Conservation (phyloP, 2,888 invertebrate genomes). For the Mycalesis mineus region DNA sequence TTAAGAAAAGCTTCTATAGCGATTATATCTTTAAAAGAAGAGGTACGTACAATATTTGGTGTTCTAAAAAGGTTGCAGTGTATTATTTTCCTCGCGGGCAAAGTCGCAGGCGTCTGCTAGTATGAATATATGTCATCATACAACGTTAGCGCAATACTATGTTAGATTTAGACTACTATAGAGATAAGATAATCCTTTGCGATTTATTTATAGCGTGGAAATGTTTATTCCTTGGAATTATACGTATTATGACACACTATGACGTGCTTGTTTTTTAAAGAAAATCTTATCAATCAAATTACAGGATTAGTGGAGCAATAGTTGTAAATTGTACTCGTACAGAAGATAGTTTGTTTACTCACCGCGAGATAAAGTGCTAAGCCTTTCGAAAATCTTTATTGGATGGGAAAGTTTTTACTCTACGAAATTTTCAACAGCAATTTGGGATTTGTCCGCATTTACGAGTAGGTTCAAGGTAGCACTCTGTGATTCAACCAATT, state of each 20-base stretch:
- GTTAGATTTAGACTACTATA: neutral
- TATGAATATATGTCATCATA: neutral
- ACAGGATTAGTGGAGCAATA: constrained; percentile 5
- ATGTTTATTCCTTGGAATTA: neutral
- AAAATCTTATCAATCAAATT: neutral
- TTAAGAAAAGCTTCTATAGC: no score
- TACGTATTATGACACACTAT: neutral
- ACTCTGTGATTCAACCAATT: no score
- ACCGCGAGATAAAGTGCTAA: neutral
- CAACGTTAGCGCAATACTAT: neutral
- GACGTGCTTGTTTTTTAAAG: constrained; percentile 2
- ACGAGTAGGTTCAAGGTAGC: no score
- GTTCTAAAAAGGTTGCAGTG: no score
- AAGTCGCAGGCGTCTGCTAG: no score
- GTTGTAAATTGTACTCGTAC: neutral
- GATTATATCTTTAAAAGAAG: no score
- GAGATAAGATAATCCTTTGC: constrained; percentile 3
- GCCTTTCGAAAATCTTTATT: neutral
- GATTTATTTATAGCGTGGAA: neutral
- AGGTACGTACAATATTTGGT: no score
- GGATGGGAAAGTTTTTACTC: neutral
- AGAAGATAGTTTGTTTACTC: neutral
- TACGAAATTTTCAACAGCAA: neutral
- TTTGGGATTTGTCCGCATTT: neutral
- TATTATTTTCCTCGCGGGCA: no score